Conservation (phyloP, 2,888 invertebrate genomes). For the Crocallis elinguaria region DNA sequence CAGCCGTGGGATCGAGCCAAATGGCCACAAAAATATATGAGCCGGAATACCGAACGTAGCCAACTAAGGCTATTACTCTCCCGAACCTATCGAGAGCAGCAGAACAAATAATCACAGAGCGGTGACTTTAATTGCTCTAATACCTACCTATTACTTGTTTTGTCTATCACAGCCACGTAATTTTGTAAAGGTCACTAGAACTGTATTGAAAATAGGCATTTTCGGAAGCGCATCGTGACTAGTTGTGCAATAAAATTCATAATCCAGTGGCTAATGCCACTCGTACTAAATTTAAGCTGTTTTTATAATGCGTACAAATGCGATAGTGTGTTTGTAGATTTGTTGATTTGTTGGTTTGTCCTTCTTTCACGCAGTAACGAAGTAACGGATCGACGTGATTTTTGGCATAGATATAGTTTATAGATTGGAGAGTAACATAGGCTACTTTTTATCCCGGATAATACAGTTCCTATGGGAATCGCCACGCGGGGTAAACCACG, state of each 20-base stretch:
- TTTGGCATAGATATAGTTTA: too few relatives aligned
- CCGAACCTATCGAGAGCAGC: conserved; percentile 52
- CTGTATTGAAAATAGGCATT: conserved; percentile 36
- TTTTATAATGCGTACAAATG: conserved; percentile 43
- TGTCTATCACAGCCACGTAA: conserved; percentile 61
- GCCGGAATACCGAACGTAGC: conserved; percentile 44
- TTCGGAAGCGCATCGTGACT: conserved; percentile 73
- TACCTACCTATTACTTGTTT: conserved; percentile 61
- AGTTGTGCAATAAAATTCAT: conserved; percentile 63
- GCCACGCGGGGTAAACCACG: too few relatives aligned
- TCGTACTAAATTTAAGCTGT: conserved; percentile 60
- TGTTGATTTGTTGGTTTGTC: too few relatives aligned
- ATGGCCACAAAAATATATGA: conserved; percentile 34
- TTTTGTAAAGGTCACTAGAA: conserved; percentile 44
- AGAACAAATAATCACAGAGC: conserved; percentile 65
- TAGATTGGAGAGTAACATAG: too few relatives aligned
- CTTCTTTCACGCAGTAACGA: too few relatives aligned
- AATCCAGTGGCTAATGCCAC: conserved; percentile 63
- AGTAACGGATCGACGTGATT: too few relatives aligned
- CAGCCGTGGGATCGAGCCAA: conserved; percentile 4
- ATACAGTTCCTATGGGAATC: too few relatives aligned
- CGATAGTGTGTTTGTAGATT: too few relatives aligned
- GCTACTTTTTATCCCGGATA: too few relatives aligned
- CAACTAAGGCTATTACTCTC: conserved; percentile 47
- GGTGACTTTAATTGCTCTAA: conserved; percentile 47